Percentiles rank a stretch among this genome's conserved stretches.
phyloP scores from a whole-genome alignment of 2,888 invertebrate species.

The Plebejus argus region DNA sequence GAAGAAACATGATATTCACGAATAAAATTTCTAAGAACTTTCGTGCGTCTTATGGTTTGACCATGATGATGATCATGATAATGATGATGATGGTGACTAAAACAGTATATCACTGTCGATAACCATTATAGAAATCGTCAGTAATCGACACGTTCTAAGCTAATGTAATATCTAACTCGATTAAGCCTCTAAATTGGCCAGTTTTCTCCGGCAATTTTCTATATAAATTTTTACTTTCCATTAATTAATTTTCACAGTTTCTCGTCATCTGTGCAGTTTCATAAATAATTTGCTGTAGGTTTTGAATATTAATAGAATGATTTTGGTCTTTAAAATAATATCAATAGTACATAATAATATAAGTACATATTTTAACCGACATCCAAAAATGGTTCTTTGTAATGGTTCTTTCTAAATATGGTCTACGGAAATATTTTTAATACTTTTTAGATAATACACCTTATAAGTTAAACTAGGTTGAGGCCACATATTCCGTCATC shows the following conservation, averaged over 20 bases:
- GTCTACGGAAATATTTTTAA: no score
- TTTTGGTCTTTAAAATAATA: no score
- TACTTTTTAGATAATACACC: not conserved
- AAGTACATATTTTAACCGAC: not conserved
- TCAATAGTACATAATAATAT: not conserved
- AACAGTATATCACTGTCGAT: slow-evolving; percentile 12
- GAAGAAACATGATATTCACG: not conserved
- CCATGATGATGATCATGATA: not conserved
- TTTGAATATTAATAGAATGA: not conserved
- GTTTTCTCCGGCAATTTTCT: slow-evolving; percentile 29
- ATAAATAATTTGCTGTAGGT: not conserved
- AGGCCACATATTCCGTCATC: not conserved
- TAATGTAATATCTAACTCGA: slow-evolving; percentile 27
- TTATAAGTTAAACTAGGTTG: no score
- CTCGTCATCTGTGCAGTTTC: not conserved
- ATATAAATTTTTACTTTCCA: slow-evolving; percentile 29
- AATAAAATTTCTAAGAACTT: not conserved
- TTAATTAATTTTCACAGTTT: slow-evolving; percentile 21
- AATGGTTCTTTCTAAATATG: no score
- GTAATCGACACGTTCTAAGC: slow-evolving; percentile 18
- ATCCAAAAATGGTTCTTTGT: no score
- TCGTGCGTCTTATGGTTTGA: not conserved
- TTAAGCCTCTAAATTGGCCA: slow-evolving; percentile 22
- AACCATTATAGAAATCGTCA: slow-evolving; percentile 15
- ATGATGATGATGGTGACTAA: not conserved